phyloP scores from a whole-genome alignment of 2,888 invertebrate species.

The Mythimna pallens region DNA sequence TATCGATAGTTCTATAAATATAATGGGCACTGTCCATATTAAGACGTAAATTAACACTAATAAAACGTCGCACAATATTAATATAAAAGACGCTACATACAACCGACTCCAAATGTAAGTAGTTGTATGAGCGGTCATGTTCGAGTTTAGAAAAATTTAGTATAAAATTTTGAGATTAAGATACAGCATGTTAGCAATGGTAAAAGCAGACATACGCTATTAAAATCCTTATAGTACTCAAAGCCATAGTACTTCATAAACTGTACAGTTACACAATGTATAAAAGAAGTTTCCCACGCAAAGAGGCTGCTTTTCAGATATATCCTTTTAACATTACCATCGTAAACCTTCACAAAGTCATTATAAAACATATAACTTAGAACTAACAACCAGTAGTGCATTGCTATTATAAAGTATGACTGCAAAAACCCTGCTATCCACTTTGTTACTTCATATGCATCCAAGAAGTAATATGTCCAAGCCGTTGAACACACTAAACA shows the following conservation, averaged over 20 bases:
- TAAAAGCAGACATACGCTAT: background rate
- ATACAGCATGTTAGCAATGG: background rate
- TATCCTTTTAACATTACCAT: background rate
- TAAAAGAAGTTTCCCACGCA: background rate
- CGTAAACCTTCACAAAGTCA: background rate
- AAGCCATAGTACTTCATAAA: too few relatives aligned
- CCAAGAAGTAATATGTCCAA: background rate
- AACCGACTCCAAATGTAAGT: background rate
- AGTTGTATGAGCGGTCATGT: too few relatives aligned
- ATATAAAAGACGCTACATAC: background rate
- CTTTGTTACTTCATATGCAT: background rate
- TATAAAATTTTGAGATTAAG: too few relatives aligned
- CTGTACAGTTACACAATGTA: background rate
- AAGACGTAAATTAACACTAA: background rate
- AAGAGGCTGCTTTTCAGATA: background rate
- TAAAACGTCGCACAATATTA: background rate
- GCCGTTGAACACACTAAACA: background rate
- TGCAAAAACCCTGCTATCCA: background rate
- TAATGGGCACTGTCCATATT: background rate
- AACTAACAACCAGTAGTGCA: conserved; percentile 2
- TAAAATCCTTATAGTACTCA: too few relatives aligned
- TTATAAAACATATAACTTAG: background rate
- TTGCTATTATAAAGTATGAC: background rate
- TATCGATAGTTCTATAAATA: too few relatives aligned
- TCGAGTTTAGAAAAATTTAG: too few relatives aligned